Percentiles rank a stretch among this genome's conserved stretches.
Conservation (phyloP, 2,113 vertebrate genomes). For the Dascyllus trimaculatus region DNA sequence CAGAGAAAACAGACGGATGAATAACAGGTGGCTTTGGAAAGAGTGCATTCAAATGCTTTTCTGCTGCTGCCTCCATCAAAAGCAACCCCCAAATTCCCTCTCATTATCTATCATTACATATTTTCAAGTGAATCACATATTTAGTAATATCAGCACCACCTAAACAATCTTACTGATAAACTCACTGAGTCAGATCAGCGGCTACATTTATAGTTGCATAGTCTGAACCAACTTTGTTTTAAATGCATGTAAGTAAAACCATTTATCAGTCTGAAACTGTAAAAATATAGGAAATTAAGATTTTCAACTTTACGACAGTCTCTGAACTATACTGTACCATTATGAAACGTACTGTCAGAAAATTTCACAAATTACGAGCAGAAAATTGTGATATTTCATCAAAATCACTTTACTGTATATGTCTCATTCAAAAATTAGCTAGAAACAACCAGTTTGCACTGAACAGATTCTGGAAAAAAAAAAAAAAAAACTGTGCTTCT, state of each 20-base stretch:
- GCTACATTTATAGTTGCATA: neutral
- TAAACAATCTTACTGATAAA: neutral
- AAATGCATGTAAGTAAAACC: too few relatives aligned
- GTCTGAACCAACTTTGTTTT: too few relatives aligned
- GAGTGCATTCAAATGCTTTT: slow-evolving; percentile 17
- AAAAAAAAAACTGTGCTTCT: neutral
- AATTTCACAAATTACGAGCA: too few relatives aligned
- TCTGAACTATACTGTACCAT: too few relatives aligned
- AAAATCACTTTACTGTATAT: too few relatives aligned
- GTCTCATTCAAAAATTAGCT: too few relatives aligned
- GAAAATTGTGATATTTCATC: too few relatives aligned
- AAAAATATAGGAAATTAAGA: too few relatives aligned
- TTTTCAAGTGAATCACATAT: slow-evolving; percentile 13
- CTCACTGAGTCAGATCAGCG: neutral
- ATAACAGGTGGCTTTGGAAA: slow-evolving; percentile 49
- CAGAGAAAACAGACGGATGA: slow-evolving; percentile 42
- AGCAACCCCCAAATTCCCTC: slow-evolving; percentile 6
- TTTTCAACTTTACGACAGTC: too few relatives aligned
- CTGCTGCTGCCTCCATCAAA: neutral
- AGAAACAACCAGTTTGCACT: too few relatives aligned
- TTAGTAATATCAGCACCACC: neutral
- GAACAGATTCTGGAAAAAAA: neutral
- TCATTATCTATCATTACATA: neutral
- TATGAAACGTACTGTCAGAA: too few relatives aligned
- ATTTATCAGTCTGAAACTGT: too few relatives aligned